phyloP scores from a whole-genome alignment of 2,888 invertebrate species.

The Boloria selene region DNA sequence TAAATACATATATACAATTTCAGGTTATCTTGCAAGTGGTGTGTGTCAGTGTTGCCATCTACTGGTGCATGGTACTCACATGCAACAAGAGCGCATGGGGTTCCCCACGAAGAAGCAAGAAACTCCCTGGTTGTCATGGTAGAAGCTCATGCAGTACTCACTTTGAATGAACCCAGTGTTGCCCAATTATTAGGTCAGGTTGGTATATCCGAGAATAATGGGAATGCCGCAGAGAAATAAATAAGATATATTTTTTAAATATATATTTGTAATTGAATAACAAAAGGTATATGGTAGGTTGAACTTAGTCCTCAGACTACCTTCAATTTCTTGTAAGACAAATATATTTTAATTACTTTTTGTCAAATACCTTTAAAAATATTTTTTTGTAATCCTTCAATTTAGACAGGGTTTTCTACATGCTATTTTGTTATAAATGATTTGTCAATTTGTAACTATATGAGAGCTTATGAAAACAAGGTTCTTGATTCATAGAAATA shows the following conservation, averaged over 20 bases:
- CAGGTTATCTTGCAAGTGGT: constrained; percentile 82
- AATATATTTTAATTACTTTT: constrained; percentile 7
- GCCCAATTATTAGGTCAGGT: constrained; percentile 71
- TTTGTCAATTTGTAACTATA: not conserved
- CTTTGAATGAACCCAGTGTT: constrained; percentile 72
- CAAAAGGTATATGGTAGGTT: constrained; percentile 5
- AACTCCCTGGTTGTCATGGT: constrained; percentile 84
- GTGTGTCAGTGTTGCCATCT: constrained; percentile 74
- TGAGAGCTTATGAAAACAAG: constrained; percentile 19
- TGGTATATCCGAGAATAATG: constrained; percentile 55
- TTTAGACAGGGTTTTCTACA: constrained; percentile 6
- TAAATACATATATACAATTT: not conserved
- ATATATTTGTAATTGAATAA: constrained; percentile 1
- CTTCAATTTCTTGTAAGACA: constrained; percentile 5
- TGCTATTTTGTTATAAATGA: not conserved
- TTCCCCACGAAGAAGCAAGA: constrained; percentile 82
- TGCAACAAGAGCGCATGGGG: constrained; percentile 80
- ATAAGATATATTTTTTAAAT: constrained; percentile 41
- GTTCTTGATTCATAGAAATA: not conserved
- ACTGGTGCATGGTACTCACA: constrained; percentile 84
- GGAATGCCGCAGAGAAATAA: constrained; percentile 46
- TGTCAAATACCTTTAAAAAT: not conserved
- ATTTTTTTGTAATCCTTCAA: not conserved
- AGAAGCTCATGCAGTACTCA: constrained; percentile 84
- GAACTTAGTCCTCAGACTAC: constrained; percentile 11